A percentile compares a stretch with the other conserved stretches of the same genome.
Evolutionary conservation across 1,140 invertebrate species (phyloP).

Genomic region (Drosophila insularis): DNA sequence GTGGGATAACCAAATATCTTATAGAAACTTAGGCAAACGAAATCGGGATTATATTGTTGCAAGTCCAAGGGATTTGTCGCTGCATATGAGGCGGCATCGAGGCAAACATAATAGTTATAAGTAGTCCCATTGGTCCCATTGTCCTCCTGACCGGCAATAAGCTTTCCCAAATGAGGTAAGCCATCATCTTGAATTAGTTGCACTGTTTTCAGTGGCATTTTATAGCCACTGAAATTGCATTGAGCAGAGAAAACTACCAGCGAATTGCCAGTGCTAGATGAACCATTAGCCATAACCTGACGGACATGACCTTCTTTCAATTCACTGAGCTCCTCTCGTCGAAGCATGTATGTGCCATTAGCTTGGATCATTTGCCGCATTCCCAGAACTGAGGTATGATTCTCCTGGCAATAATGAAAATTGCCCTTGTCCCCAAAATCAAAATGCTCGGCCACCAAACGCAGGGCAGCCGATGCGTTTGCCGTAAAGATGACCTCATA

Average conservation of each 20-base stretch:
- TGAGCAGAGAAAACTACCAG: conserved; percentile 95
- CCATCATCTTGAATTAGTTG: conserved; percentile 85
- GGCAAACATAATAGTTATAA: conserved; percentile 89
- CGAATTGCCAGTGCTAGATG: conserved; percentile 83
- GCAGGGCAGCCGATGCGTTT: conserved; percentile 92
- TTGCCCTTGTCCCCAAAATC: conserved; percentile 84
- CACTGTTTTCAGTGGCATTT: conserved; percentile 92
- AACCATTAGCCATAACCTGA: too few relatives aligned
- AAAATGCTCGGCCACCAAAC: conserved; percentile 93
- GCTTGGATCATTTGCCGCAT: conserved; percentile 88
- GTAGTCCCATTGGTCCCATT: conserved; percentile 15
- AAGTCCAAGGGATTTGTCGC: conserved; percentile 92
- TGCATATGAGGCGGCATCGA: conserved; percentile 94
- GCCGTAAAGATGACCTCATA: conserved; percentile 96
- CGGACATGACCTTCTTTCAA: not conserved
- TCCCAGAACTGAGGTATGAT: conserved; percentile 97
- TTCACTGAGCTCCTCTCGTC: conserved; percentile 82
- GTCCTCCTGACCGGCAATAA: conserved; percentile 10
- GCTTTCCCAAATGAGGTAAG: conserved; percentile 82
- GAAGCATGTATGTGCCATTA: conserved; percentile 84
- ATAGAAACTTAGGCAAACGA: conserved; percentile 96
- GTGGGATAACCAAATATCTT: conserved; percentile 99
- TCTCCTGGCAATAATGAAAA: conserved; percentile 94
- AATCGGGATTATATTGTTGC: conserved; percentile 89
- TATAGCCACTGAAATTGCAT: conserved; percentile 96